Conservation (phyloP, 2,113 vertebrate genomes). For the Todiramphus saurophagus region DNA sequence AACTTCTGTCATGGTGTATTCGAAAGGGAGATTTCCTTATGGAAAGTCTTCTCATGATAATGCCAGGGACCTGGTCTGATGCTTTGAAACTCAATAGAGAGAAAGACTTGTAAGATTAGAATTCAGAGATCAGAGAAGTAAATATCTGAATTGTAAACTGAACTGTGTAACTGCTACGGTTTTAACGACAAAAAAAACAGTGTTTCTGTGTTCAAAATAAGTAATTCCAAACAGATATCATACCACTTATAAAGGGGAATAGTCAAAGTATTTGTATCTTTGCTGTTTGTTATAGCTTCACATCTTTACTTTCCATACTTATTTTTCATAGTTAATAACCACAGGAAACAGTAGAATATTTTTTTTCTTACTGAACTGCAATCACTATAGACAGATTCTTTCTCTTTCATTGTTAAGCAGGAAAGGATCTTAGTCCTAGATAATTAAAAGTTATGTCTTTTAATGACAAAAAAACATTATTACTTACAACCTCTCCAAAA, state of each 20-base stretch:
- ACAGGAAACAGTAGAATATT: fast-evolving
- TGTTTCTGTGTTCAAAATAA: background rate
- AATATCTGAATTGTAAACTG: background rate
- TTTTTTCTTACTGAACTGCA: background rate
- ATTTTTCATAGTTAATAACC: background rate
- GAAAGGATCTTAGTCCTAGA: background rate
- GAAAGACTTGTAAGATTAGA: background rate
- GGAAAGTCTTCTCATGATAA: background rate
- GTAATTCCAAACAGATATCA: background rate
- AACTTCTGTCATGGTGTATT: background rate
- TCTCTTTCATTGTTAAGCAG: background rate
- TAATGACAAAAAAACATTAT: background rate
- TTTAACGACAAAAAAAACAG: background rate
- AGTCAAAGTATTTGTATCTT: background rate
- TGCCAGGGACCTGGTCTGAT: background rate
- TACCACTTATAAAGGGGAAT: background rate
- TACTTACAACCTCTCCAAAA: background rate
- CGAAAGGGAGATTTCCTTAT: background rate
- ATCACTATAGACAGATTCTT: background rate
- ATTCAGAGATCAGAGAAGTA: background rate
- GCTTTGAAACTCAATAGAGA: background rate
- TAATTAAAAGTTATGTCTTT: background rate
- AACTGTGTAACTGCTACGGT: background rate
- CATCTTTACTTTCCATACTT: background rate
- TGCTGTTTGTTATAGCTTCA: background rate